phyloP scores from a whole-genome alignment of 2,888 invertebrate genomes.

The Ormyrus pomaceus region DNA sequence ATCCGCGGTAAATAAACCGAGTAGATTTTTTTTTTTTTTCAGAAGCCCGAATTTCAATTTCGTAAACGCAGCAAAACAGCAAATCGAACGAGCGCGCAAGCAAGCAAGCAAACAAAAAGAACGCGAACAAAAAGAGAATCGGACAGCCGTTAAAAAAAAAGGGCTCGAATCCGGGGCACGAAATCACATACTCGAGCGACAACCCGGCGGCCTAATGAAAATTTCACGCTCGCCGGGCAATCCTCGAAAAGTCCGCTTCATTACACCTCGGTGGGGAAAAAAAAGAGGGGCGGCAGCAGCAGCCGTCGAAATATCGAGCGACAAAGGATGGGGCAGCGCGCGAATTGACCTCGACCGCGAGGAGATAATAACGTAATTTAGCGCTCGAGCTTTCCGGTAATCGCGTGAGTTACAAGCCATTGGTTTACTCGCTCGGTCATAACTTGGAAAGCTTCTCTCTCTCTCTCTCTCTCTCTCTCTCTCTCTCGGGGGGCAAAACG shows the following conservation, averaged over 20 bases:
- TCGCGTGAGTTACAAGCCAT: constrained; percentile 61
- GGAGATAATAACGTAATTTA: constrained; percentile 64
- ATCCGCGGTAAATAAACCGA: no score
- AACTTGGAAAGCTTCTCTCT: constrained; percentile 28
- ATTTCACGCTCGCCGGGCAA: constrained; percentile 21
- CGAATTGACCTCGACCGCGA: background rate
- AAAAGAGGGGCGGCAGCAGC: background rate
- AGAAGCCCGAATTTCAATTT: no score
- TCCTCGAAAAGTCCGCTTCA: constrained; percentile 1
- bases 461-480: background rate
- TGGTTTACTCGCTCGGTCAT: constrained; percentile 54
- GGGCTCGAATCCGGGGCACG: no score
- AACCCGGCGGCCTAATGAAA: background rate
- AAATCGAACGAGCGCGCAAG: no score
- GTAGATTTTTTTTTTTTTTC: no score
- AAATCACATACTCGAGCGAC: constrained; percentile 4
- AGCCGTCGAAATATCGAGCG: background rate
- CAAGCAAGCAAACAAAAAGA: no score
- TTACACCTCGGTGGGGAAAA: background rate
- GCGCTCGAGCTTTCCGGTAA: constrained; percentile 59
- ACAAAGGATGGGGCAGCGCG: background rate
- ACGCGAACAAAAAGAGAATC: no score
- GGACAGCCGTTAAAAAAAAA: no score
- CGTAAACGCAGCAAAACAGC: no score
- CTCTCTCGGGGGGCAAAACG: constrained; percentile 33